phyloP scores from a whole-genome alignment of 2,113 vertebrate genomes.

The Pandion haliaetus region DNA sequence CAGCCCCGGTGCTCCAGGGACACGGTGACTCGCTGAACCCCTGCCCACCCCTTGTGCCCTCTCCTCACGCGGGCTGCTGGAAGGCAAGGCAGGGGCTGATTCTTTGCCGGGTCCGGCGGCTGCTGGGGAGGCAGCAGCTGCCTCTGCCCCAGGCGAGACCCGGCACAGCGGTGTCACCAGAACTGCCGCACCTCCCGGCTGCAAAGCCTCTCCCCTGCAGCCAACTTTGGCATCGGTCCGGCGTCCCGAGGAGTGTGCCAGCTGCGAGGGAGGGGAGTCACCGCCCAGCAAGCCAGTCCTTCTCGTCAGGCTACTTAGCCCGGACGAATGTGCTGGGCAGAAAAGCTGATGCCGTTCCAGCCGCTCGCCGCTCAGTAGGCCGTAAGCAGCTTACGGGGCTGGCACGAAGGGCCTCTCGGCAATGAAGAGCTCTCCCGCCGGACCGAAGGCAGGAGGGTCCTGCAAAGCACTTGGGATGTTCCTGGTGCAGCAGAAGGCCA shows the following conservation, averaged over 20 bases:
- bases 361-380: neutral
- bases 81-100: neutral
- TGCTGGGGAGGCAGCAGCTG: neutral
- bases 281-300: neutral
- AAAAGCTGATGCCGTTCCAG: neutral
- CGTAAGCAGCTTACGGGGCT: neutral
- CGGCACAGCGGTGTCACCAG: neutral
- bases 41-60: neutral
- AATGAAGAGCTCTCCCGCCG: accelerated
- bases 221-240: accelerated
- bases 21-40: accelerated
- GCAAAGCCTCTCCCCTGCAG: neutral
- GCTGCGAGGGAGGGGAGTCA: neutral
- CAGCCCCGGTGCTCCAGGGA: neutral
- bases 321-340: neutral
- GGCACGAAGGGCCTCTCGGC: accelerated
- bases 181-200: neutral
- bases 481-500: neutral
- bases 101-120: neutral
- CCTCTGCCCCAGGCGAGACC: neutral
- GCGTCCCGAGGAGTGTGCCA: accelerated
- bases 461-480: too few relatives aligned
- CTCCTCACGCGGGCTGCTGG: accelerated
- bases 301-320: neutral
- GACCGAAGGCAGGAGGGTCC: neutral